Base-by-base conservation (phyloP, 2,797 vertebrate species). In the Premnoplex brunnescens region DNA sequence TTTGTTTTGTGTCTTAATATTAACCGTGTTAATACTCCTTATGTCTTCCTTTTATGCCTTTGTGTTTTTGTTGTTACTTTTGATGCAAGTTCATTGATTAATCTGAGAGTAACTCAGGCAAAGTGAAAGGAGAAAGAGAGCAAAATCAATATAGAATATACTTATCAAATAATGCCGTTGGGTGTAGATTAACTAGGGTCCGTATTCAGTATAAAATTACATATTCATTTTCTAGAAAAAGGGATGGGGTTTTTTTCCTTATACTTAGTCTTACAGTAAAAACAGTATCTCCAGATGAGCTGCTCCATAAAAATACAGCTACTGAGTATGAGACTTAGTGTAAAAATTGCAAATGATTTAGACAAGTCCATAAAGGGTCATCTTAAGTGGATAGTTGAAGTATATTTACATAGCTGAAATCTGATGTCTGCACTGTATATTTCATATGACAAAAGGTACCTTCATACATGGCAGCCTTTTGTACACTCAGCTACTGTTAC, bases 231-330 rank as follows among this genome's bases (percentile, higher is more conserved):
- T 52, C 49, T 80, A 64, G 34, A 79, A 71, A 60, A 56, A 32
- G 3, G 6, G 2, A 2, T 2, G 27, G 3, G 4, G 0, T 1
- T 30, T 60, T 90, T 39, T 3, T 24, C 56, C 6, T 2, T n/a
- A 8, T 82, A 28, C 12, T 92, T 85, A 44, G 23, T 86, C 27
- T 80, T 93, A 36, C 12, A 55, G 27, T 83, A 44, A 21, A 67
- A 62, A 22, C 16, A 49, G 14, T 56, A 9, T 60, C 5, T 63
- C 3, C 44, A 46, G 46, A 75, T 43, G 59, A 84, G 13, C 63
- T 71, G 22, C 37, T 26, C 44, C 28, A 10, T 8, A 62, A 44
- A 68, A 49, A 11, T 43, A 7, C 13, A 32, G 19, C 60, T 79
- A 26, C 10, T 58, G 36, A 74, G 63, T 21, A 12, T 71, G 15